Evolutionary conservation across 2,888 invertebrate species (phyloP).

Genomic region (Chloroclysta siterata): DNA sequence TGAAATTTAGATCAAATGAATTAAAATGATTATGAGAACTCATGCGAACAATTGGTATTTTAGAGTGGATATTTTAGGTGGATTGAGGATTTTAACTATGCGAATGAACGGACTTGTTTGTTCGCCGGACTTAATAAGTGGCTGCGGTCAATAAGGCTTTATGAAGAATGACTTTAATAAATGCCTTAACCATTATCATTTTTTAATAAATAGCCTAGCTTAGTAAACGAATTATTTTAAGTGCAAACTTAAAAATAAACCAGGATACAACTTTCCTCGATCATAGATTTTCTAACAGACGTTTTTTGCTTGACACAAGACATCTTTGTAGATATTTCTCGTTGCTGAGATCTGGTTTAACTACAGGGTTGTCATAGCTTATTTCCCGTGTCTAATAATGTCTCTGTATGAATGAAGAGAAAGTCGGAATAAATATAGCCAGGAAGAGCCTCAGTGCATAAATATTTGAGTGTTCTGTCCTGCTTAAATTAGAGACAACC

Average conservation of each 20-base stretch:
- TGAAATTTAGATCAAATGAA: constrained; percentile 54
- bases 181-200: too few species aligned
- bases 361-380: constrained; percentile 23
- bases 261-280: constrained; percentile 2
- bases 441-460: background rate
- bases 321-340: constrained; percentile 15
- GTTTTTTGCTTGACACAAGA: constrained; percentile 4
- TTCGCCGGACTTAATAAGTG: background rate
- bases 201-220: too few species aligned
- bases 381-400: constrained; percentile 21
- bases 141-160: background rate
- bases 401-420: constrained; percentile 26
- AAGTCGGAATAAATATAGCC: constrained; percentile 22
- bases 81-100: constrained; percentile 39
- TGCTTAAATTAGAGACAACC: background rate
- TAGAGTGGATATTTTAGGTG: constrained; percentile 35
- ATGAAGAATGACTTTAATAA: background rate
- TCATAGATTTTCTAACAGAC: background rate
- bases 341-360: constrained; percentile 27
- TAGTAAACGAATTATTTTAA: too few species aligned
- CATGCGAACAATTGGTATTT: constrained; percentile 50
- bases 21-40: constrained; percentile 63
- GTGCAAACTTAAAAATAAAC: background rate
- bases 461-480: background rate
- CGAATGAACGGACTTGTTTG: constrained; percentile 45